These are phyloP conservation scores for Phataginus tricuspis DNA, from an alignment of 2,797 vertebrate genomes.

Conservation along the genomic window DNA sequence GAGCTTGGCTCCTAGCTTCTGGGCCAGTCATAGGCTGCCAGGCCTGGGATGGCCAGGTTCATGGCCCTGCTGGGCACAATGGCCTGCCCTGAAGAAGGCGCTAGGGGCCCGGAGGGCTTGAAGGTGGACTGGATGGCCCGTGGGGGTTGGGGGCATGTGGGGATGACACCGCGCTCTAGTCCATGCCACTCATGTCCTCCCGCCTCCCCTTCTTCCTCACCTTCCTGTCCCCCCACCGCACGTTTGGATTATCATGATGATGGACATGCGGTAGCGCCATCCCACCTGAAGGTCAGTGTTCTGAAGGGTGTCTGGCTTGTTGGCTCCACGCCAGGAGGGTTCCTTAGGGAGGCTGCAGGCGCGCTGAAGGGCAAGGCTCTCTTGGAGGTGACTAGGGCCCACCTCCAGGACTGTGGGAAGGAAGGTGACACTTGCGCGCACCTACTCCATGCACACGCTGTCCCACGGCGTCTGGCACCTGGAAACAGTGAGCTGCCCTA, in stretches of 20 bases:
- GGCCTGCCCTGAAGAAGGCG: not conserved
- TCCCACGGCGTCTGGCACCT: not conserved
- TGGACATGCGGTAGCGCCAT: not conserved
- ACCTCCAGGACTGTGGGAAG: not conserved
- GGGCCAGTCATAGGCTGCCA: not conserved
- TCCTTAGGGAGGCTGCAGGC: not conserved
- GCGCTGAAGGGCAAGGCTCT: not conserved
- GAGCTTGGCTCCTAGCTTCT: not conserved
- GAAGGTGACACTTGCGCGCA: not conserved
- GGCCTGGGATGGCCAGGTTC: not conserved
- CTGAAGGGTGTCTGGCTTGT: not conserved
- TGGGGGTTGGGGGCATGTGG: no score
- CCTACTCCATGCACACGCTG: not conserved
- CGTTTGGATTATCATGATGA: not conserved
- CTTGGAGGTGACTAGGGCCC: not conserved
- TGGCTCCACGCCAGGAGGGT: not conserved
- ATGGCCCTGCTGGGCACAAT: not conserved
- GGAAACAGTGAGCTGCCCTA: not conserved
- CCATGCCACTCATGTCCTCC: no score
- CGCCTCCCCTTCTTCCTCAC: not conserved
- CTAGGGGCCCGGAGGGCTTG: not conserved
- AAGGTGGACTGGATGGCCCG: no score
- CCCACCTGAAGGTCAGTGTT: not conserved
- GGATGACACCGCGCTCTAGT: not conserved
- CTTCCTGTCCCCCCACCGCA: not conserved